Evolutionary conservation across 2,797 vertebrate species (phyloP).

Genomic region (Silurus aristotelis): DNA sequence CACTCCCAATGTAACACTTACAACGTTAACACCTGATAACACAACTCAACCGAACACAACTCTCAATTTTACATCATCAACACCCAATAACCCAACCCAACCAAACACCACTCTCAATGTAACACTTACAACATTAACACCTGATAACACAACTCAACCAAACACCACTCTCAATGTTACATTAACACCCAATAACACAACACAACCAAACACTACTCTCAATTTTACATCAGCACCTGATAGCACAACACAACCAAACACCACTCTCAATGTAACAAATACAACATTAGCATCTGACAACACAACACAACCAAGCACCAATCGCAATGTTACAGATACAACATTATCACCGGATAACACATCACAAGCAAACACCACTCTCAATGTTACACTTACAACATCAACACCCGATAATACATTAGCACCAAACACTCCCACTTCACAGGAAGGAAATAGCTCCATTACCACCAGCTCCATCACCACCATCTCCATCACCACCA

Average conservation of each 20-base stretch:
- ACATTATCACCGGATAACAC: background rate
- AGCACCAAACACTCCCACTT: background rate
- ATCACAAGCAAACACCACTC: constrained; percentile 28
- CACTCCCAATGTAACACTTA: background rate
- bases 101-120: background rate
- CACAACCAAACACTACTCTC: background rate
- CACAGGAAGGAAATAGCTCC: too few relatives aligned
- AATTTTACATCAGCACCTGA: background rate
- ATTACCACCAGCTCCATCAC: background rate
- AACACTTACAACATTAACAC: background rate
- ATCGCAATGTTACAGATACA: background rate
- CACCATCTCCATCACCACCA: background rate
- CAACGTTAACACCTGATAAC: too few relatives aligned
- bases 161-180: background rate
- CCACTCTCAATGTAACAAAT: constrained; percentile 11
- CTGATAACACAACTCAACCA: background rate
- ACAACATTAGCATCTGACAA: background rate
- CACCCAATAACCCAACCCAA: background rate
- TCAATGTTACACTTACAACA: background rate
- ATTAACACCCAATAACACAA: background rate
- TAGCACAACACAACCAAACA: constrained; percentile 2
- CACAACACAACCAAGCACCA: background rate
- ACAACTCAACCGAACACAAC: too few relatives aligned
- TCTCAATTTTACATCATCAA: too few relatives aligned
- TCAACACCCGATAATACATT: too few relatives aligned